These are phyloP conservation scores for Paragorgia papillata DNA, from an alignment of 92 coral and sea anemone genomes.

Conservation along the genomic window DNA sequence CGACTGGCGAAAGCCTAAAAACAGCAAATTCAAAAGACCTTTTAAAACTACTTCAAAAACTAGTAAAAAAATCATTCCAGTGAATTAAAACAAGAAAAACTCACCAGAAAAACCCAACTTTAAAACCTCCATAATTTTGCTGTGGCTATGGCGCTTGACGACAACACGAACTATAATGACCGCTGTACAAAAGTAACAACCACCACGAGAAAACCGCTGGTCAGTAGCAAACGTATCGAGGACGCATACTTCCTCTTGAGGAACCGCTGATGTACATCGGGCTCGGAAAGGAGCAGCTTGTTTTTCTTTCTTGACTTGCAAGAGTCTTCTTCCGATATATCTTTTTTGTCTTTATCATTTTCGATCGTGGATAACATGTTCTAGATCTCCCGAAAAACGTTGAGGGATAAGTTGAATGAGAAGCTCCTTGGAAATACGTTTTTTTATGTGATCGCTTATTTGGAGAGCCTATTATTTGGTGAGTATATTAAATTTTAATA, in stretches of 20 bases:
- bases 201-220: too few relatives aligned
- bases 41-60: too few relatives aligned
- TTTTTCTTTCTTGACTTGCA: not conserved
- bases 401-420: too few relatives aligned
- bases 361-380: too few relatives aligned
- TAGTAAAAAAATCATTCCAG: not conserved
- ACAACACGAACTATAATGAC: not conserved
- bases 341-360: not conserved
- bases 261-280: not conserved
- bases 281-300: not conserved
- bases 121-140: constrained; percentile 23
- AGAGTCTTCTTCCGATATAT: not conserved
- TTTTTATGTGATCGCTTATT: too few relatives aligned
- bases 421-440: too few relatives aligned
- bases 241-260: not conserved
- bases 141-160: constrained; percentile 35
- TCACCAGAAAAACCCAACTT: constrained; percentile 10
- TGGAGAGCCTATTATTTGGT: too few relatives aligned
- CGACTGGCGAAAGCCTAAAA: not conserved
- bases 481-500: too few relatives aligned
- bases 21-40: too few relatives aligned
- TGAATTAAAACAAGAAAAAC: not conserved
- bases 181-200: too few relatives aligned
- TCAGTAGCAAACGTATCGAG: not conserved
- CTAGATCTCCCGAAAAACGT: too few relatives aligned